phyloP scores from a whole-genome alignment of 2,113 vertebrate species.

The Beaufortia kweichowensis region DNA sequence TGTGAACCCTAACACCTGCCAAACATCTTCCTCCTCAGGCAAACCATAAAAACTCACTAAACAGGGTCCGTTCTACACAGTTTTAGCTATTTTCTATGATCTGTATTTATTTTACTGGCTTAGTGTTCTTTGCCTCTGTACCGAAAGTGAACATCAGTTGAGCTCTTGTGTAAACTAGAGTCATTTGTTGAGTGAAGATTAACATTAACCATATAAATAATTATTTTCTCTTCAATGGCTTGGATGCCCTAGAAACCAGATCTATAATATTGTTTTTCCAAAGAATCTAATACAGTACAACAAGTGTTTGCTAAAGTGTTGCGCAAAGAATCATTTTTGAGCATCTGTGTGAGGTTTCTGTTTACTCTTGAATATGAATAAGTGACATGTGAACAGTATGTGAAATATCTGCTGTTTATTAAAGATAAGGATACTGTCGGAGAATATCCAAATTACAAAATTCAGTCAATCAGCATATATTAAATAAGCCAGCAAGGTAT shows the following conservation, averaged over 20 bases:
- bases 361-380: constrained; percentile 10
- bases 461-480: not conserved
- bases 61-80: no score
- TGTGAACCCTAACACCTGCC: not conserved
- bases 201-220: not conserved
- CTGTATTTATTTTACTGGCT: no score
- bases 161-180: not conserved
- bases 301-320: constrained; percentile 12
- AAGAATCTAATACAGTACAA: not conserved
- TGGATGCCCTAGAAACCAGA: not conserved
- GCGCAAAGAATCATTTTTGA: not conserved
- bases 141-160: not conserved
- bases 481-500: not conserved
- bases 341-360: not conserved
- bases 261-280: not conserved
- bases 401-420: not conserved
- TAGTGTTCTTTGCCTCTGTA: not conserved
- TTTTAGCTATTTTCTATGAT: no score
- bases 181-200: not conserved
- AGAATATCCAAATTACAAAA: not conserved
- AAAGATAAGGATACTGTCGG: not conserved
- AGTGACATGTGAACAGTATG: not conserved
- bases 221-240: not conserved
- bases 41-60: no score
- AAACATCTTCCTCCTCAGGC: not conserved